A percentile compares a stretch with the other conserved stretches of the same genome.
Conservation (phyloP, 2,797 vertebrate genomes). For the Loris lydekkerianus region DNA sequence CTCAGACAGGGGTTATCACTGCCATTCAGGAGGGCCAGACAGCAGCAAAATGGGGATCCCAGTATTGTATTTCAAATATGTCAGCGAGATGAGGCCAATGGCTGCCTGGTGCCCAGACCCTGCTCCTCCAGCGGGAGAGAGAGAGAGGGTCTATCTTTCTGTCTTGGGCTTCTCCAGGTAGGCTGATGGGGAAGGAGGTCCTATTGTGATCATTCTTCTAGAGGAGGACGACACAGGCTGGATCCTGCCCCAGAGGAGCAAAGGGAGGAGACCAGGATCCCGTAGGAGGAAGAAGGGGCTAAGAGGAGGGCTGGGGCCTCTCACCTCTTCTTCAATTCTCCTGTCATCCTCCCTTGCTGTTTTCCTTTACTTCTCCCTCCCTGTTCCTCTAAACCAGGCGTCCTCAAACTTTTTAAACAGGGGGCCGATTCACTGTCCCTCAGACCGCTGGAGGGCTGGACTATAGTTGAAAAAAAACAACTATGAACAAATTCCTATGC, state of each 20-base stretch:
- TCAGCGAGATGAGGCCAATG: neutral
- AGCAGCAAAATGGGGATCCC: neutral
- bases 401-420: too few relatives aligned
- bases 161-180: neutral
- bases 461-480: too few relatives aligned
- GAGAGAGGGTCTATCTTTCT: neutral
- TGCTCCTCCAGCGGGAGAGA: neutral
- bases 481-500: too few relatives aligned
- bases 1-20: neutral
- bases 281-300: neutral
- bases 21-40: neutral
- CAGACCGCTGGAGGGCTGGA: too few relatives aligned
- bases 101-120: neutral
- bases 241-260: neutral
- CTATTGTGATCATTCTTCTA: neutral
- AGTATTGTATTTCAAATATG: fast-evolving
- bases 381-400: neutral
- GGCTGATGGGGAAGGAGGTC: too few relatives aligned
- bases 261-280: neutral
- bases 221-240: neutral
- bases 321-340: too few relatives aligned
- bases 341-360: neutral
- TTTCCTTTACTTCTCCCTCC: neutral
- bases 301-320: neutral
- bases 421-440: too few relatives aligned